Percentiles rank a stretch among this genome's conserved stretches.
These are phyloP conservation scores for Cyrtonyx montezumae DNA, from an alignment of 2,113 vertebrate genomes.

Conservation along the genomic window DNA sequence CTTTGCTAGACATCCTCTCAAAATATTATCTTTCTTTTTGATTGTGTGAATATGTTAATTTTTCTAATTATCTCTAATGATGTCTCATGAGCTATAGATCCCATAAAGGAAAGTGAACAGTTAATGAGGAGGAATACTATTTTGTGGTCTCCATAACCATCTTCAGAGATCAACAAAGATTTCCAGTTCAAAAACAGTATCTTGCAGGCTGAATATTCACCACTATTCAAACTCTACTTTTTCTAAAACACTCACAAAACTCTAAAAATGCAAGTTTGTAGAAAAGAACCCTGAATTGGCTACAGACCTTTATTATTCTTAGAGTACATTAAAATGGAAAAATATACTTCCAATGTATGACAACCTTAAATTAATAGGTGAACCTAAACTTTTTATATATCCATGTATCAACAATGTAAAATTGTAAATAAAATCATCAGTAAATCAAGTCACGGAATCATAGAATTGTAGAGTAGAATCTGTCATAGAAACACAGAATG, in stretches of 20 bases:
- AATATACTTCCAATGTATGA: not conserved
- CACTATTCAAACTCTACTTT: not conserved
- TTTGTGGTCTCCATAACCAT: not conserved
- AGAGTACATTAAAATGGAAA: conserved; percentile 41
- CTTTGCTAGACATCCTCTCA: not conserved
- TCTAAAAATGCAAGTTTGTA: not conserved
- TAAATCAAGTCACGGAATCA: not conserved
- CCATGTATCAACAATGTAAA: not conserved
- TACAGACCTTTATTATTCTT: not conserved
- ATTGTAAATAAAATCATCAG: not conserved
- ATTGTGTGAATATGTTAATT: not conserved
- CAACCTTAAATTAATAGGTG: not conserved
- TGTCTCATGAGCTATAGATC: not conserved
- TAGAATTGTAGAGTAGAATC: not conserved
- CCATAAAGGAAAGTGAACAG: not conserved
- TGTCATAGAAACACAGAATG: not conserved
- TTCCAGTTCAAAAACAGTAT: not conserved
- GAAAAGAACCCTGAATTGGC: not conserved
- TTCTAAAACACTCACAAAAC: not conserved
- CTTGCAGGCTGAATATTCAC: not conserved
- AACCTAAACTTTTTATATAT: not conserved
- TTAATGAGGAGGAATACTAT: not conserved
- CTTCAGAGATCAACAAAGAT: not conserved
- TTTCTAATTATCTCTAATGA: not conserved
- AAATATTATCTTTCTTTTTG: not conserved